Evolutionary conservation across 2,797 vertebrate genomes (phyloP).

Genomic region (Urophycis tenuis): DNA sequence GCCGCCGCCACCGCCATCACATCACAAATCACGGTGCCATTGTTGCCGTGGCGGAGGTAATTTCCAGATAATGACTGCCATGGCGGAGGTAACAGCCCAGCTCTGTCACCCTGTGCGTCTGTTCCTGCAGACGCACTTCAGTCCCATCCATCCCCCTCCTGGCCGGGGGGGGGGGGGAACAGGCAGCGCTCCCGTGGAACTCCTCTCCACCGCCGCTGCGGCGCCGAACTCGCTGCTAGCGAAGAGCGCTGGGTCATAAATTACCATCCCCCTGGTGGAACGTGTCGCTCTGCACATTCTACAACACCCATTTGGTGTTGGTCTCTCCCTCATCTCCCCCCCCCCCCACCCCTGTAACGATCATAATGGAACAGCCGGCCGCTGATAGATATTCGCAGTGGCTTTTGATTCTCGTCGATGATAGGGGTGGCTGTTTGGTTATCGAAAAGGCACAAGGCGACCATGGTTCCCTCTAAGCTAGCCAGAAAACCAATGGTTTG

Average conservation of each 20-base stretch:
- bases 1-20: slow-evolving; percentile 45
- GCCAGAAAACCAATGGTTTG: neutral
- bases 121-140: slow-evolving; percentile 54
- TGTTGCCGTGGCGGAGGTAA: slow-evolving; percentile 57
- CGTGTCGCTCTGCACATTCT: neutral
- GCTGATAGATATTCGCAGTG: neutral
- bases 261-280: neutral
- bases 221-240: neutral
- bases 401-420: neutral
- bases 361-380: neutral
- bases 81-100: slow-evolving; percentile 35
- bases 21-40: slow-evolving; percentile 57
- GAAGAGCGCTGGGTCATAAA: neutral
- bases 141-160: slow-evolving; percentile 46
- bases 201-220: neutral
- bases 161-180: slow-evolving; percentile 12
- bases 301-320: neutral
- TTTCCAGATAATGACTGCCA: slow-evolving; percentile 59
- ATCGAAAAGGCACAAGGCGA: too few relatives aligned
- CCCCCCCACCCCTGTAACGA: neutral
- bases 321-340: neutral
- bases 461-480: too few relatives aligned
- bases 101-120: slow-evolving; percentile 26
- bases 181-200: neutral
- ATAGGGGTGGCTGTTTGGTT: neutral